phyloP scores from a whole-genome alignment of 2,888 invertebrate species.

The Pinctada fucata region DNA sequence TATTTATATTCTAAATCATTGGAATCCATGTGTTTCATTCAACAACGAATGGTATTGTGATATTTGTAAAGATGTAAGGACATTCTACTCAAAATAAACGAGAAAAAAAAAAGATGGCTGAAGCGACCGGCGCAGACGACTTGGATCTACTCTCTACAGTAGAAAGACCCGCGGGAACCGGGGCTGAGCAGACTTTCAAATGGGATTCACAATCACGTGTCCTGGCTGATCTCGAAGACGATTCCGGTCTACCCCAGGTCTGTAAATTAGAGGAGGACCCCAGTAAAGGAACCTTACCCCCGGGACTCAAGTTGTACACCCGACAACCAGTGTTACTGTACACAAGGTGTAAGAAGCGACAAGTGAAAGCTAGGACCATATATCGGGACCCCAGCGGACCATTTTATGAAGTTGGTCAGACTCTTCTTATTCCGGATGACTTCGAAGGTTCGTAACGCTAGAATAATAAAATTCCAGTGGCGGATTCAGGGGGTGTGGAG shows the following conservation, averaged over 20 bases:
- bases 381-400: conserved; percentile 62
- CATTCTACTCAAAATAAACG: too few species aligned
- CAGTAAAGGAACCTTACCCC: conserved; percentile 37
- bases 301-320: conserved; percentile 60
- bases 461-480: too few species aligned
- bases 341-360: conserved; percentile 46
- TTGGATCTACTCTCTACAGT: neutral
- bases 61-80: too few species aligned
- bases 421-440: conserved; percentile 63
- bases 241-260: conserved; percentile 47
- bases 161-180: neutral
- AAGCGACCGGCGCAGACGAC: neutral
- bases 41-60: too few species aligned
- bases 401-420: conserved; percentile 68
- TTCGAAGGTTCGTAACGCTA: conserved; percentile 48
- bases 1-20: neutral
- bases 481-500: too few species aligned
- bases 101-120: neutral
- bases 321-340: conserved; percentile 60
- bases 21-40: too few species aligned
- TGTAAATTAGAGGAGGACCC: conserved; percentile 41
- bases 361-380: conserved; percentile 62
- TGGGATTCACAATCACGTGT: conserved; percentile 47
- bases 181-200: neutral
- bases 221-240: conserved; percentile 37